Base-by-base conservation (phyloP, 2,888 invertebrate species). In the Amiota mariae region DNA sequence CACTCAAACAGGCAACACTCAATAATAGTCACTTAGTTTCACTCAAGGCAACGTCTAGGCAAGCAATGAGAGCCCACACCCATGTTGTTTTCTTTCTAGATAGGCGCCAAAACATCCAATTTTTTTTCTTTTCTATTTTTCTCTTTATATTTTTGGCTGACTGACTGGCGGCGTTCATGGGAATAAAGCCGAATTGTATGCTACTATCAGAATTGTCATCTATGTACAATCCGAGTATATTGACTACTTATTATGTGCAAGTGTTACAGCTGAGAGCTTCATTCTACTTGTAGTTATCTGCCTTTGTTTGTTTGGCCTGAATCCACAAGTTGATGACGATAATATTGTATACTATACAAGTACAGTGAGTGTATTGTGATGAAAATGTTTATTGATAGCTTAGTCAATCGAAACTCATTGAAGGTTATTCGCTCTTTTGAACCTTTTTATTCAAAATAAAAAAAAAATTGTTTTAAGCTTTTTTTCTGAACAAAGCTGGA, bases 241-340 rank as follows among this genome's bases (percentile, higher is more conserved):
- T 24, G 24, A 24, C 24, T 24, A n/a, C n/a, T n/a, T n/a, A 24
- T 24, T 24, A 24, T 24, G 24, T 24, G 2, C 24, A 24, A 24
- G 24, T 24, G 24, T 24, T 24, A 24, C 36, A 36, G 36, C 36
- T 36, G 8, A 36, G 36, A 36, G 36, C 36, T 36, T 36, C 36
- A 36, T 6, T 2, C 36, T 36, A 36, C 36, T 2, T 6, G 36
- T 36, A 36, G 36, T 36, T 36, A 36, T 36, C 36, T 20, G 12
- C 13, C 48, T 51, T 68, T 68, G 54, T 68, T 54, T 68, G 54
- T 68, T 54, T 68, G 51, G 51, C 67, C 67, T 68, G 51, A 68
- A 54, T 68, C 67, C 54, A 68, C 67, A 68, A 68, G 67, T 68
- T 68, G 54, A 68, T 51, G 51, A 68, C 18, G 48, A 66, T 46